Evolutionary conservation across 2,888 invertebrate genomes (phyloP), one percentile per base, ranked within the genome.

Genomic region (Metacarcinus magister): DNA sequence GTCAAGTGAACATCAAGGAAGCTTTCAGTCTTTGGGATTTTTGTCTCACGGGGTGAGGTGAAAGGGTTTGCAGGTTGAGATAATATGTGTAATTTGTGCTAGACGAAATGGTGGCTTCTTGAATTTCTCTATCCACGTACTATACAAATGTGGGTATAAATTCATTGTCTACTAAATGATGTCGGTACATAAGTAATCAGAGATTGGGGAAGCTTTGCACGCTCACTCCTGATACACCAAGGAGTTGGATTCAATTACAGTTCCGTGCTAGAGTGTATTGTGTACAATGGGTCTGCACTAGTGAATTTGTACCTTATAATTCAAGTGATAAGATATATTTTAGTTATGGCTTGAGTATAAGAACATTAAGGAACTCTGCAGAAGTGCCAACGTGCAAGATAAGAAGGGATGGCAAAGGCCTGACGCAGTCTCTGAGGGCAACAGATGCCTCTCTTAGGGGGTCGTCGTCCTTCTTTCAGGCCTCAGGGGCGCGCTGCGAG

Each of bases 1-100:
- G 67, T 67, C 67, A 67, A 67, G 67, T 67, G 67, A 67, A 23
- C 67, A 67, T 67, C 67, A n/a, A 67, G n/a, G 67, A 67, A 67
- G 67, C 67, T 67, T n/a, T 67, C 67, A 67, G 67, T 67, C 67
- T 67, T n/a, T 0, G n/a, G 16, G n/a, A 67, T 4, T 67, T 23
- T 67, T 67, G 67, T 67, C 67, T 67, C 19, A n/a, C 23, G 67
- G 67, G 23, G 67, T n/a, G 67, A n/a, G 23, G 67, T n/a, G 67
- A n/a, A 67, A n/a, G n/a, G 1, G 67, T n/a, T 67, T n/a, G n/a
- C 67, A 4, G 4, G n/a, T 67, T 67, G n/a, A 67, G 67, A 16
- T 16, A 82, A 28, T 82, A 13, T 13, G 13, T 2, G 82, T 82
- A 7, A 7, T 32, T 54, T 10, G 54, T 54, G 19, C 19, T 2